These are phyloP conservation scores for Balanococcus diminutus DNA, from an alignment of 2,888 invertebrate genomes.

Conservation along the genomic window DNA sequence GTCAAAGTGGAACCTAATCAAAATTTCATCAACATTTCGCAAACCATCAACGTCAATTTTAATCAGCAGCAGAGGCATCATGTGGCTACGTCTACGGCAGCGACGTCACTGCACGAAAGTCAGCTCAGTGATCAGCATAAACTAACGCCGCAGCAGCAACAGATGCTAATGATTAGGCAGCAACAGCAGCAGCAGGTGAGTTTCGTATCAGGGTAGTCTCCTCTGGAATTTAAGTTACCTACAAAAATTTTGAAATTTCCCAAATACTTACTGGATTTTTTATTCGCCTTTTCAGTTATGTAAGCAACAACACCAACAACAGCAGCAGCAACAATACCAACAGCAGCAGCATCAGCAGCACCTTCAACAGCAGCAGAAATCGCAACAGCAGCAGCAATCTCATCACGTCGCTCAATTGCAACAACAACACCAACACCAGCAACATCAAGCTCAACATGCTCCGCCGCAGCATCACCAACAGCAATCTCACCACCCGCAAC, in stretches of 20 bases:
- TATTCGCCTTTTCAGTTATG: neutral
- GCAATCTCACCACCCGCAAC: neutral
- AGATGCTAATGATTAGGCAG: neutral
- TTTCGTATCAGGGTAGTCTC: neutral
- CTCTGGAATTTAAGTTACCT: no score
- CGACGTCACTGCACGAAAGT: neutral
- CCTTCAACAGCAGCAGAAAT: neutral
- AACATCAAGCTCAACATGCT: neutral
- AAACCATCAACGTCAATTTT: neutral
- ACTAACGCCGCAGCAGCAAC: neutral
- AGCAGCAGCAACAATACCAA: neutral
- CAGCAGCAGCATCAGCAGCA: neutral
- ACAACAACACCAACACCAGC: conserved; percentile 38
- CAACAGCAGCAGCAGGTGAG: neutral
- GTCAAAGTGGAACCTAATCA: neutral
- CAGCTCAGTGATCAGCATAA: conserved; percentile 2
- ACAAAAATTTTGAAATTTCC: neutral
- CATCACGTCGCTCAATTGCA: conserved; percentile 1
- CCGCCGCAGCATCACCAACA: conserved; percentile 15
- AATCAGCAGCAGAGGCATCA: conserved; percentile 41
- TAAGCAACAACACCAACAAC: conserved; percentile 35
- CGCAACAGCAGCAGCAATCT: conserved; percentile 21
- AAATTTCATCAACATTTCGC: neutral
- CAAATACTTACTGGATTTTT: neutral
- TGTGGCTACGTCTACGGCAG: conserved; percentile 4